Evolutionary conservation across 1,140 invertebrate species (phyloP).

Genomic region (Dendrolimus punctatus): DNA sequence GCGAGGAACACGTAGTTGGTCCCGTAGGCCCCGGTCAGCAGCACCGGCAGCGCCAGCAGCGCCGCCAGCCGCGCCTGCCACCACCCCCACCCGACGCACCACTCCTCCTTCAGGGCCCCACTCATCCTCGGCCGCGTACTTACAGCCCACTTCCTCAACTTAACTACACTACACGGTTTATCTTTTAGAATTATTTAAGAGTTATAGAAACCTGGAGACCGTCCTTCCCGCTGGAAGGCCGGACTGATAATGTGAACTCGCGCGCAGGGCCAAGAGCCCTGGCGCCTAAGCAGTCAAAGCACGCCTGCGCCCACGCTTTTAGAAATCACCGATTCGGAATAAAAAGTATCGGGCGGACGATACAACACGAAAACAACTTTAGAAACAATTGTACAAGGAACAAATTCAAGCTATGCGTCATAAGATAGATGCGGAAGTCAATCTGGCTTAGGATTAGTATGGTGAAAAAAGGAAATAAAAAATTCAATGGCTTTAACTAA

Average conservation of each 20-base stretch:
- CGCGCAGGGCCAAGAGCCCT: not conserved
- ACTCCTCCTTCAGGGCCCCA: constrained; percentile 15
- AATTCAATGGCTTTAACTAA: no score
- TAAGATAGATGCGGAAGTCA: no score
- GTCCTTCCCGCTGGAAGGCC: constrained; percentile 5
- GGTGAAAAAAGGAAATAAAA: no score
- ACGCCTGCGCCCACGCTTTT: not conserved
- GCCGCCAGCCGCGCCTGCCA: constrained; percentile 54
- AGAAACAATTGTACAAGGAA: no score
- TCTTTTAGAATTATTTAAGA: no score
- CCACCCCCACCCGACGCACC: constrained; percentile 42
- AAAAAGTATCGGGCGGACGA: no score
- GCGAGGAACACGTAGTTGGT: constrained; percentile 78
- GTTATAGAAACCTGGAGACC: no score
- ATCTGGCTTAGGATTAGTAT: no score
- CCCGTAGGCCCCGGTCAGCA: constrained; percentile 74
- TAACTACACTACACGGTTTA: not conserved
- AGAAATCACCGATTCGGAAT: no score
- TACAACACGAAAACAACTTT: no score
- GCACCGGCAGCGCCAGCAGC: constrained; percentile 70
- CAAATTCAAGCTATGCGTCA: no score
- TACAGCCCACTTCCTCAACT: not conserved
- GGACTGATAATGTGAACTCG: constrained; percentile 3
- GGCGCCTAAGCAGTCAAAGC: not conserved
- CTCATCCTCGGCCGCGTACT: constrained; percentile 2